Conservation (phyloP, 2,797 vertebrate genomes). For the Octomys mimax region DNA sequence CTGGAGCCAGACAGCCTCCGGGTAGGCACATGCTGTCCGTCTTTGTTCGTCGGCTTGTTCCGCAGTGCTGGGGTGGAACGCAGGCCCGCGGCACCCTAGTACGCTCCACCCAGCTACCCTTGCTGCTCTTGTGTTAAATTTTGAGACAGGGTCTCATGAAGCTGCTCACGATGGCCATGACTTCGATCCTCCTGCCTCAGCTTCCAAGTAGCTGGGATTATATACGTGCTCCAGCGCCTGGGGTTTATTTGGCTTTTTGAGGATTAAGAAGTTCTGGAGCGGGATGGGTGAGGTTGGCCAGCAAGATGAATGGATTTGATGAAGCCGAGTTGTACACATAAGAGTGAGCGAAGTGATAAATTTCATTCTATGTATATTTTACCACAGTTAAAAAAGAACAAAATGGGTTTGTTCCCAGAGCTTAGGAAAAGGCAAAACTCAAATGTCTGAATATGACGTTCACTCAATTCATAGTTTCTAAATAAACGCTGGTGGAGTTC, state of each 20-base stretch:
- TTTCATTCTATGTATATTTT: background rate
- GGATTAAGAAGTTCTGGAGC: slow-evolving; percentile 1
- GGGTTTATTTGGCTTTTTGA: background rate
- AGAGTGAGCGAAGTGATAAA: background rate
- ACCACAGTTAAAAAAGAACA: background rate
- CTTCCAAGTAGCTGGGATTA: background rate
- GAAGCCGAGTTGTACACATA: background rate
- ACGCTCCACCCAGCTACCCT: background rate
- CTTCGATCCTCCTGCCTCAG: background rate
- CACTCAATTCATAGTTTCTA: background rate
- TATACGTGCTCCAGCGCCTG: background rate
- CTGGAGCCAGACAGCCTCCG: background rate
- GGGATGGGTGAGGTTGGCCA: background rate
- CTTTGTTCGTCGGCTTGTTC: background rate
- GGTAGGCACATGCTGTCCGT: background rate
- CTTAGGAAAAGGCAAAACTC: slow-evolving; percentile 11
- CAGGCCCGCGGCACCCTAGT: background rate
- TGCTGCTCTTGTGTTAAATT: background rate
- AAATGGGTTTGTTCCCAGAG: slow-evolving; percentile 23
- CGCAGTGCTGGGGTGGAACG: background rate
- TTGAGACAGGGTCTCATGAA: background rate
- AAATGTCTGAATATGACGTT: background rate
- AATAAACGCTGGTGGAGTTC: slow-evolving; percentile 44
- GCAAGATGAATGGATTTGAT: background rate
- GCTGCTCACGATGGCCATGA: background rate